Evolutionary conservation across 1,140 invertebrate genomes (phyloP).

Genomic region (Orius insidiosus): DNA sequence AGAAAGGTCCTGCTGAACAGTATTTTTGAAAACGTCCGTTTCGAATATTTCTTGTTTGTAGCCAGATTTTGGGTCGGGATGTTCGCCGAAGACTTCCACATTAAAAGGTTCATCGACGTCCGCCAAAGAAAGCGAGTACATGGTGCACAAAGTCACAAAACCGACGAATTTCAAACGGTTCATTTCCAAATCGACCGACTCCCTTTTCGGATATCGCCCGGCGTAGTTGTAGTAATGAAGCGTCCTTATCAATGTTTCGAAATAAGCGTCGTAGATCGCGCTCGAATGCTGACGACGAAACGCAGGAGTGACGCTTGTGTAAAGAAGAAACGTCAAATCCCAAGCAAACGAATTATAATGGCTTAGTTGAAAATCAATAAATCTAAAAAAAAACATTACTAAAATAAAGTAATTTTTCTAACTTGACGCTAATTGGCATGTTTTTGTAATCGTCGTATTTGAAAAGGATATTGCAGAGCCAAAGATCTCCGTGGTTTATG

Average conservation of each 20-base stretch:
- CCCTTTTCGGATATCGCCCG: neutral
- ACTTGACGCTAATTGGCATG: conserved; percentile 6
- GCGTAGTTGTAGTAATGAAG: neutral
- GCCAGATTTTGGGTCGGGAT: too few species aligned
- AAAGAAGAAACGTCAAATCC: conserved; percentile 5
- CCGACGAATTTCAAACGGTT: neutral
- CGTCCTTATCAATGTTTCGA: too few species aligned
- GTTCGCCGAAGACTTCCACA: conserved; percentile 1
- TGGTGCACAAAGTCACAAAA: neutral
- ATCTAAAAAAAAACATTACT: too few species aligned
- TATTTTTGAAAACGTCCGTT: too few species aligned
- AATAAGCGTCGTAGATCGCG: too few species aligned
- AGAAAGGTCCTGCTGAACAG: too few species aligned
- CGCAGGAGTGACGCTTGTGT: neutral
- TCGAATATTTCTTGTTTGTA: too few species aligned
- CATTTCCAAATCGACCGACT: neutral
- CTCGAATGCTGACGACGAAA: too few species aligned
- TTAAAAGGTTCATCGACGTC: neutral
- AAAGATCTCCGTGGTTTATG: conserved; percentile 32
- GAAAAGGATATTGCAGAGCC: conserved; percentile 35
- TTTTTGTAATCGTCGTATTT: neutral
- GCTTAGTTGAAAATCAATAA: conserved; percentile 10
- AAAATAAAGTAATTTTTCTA: too few species aligned
- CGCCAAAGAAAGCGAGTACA: neutral
- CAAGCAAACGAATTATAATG: conserved; percentile 8